phyloP scores from a whole-genome alignment of 2,797 vertebrate genomes.

The Microtus obscurus region DNA sequence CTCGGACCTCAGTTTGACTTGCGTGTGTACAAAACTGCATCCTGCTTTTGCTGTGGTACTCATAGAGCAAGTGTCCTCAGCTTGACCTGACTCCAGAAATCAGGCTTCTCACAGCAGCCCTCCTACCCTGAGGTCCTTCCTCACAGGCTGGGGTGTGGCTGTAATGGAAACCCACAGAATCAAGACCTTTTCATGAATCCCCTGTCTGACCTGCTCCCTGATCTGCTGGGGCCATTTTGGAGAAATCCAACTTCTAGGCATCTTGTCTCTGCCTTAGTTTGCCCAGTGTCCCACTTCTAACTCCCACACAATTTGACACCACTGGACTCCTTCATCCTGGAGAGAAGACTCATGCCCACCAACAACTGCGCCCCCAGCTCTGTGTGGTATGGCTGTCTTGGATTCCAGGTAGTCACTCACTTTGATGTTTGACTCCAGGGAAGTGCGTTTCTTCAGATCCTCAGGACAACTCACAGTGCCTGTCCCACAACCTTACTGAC shows the following conservation, averaged over 20 bases:
- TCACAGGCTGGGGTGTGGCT: not conserved
- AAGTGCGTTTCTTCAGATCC: not conserved
- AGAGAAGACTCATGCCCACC: not conserved
- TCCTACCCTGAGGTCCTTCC: not conserved
- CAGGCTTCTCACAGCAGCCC: not conserved
- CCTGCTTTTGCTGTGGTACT: not conserved
- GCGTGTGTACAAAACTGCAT: fast-evolving
- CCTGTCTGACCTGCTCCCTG: not conserved
- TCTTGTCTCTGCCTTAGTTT: not conserved
- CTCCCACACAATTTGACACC: not conserved
- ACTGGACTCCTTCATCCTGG: not conserved
- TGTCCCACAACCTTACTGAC: too few species aligned
- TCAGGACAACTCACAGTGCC: not conserved
- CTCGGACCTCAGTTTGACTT: not conserved
- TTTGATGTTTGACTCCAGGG: not conserved
- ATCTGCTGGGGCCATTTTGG: not conserved
- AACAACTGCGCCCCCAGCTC: not conserved
- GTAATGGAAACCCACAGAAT: not conserved
- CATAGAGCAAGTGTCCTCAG: not conserved
- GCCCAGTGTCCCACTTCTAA: not conserved
- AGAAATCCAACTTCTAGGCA: not conserved
- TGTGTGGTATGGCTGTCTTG: not conserved
- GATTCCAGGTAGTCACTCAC: not conserved
- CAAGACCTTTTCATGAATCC: not conserved
- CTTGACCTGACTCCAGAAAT: too few species aligned